Percentiles rank a stretch among this genome's conserved stretches.
phyloP scores from a whole-genome alignment of 2,888 invertebrate genomes.

The Sinhomidia bicolor region DNA sequence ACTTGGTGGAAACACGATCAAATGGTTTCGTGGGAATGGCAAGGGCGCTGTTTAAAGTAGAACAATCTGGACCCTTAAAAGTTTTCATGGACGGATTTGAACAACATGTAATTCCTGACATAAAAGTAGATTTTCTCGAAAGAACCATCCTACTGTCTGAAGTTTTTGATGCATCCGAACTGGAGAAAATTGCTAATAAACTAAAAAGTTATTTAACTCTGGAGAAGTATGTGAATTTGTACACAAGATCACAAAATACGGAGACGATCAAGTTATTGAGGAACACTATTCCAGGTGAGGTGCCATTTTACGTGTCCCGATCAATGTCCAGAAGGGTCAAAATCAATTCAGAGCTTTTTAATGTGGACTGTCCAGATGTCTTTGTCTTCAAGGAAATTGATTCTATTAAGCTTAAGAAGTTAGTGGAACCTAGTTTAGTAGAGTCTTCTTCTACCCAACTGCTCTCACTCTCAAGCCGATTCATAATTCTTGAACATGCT shows the following conservation, averaged over 20 bases:
- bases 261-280: too few relatives aligned
- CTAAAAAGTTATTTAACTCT: too few relatives aligned
- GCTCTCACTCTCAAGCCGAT: background rate
- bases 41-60: background rate
- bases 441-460: background rate
- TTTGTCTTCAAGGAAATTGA: background rate
- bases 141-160: too few relatives aligned
- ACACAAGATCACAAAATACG: too few relatives aligned
- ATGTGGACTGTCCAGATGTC: background rate
- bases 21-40: background rate
- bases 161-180: too few relatives aligned
- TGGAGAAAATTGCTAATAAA: too few relatives aligned
- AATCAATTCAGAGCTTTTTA: background rate
- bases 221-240: too few relatives aligned
- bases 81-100: background rate
- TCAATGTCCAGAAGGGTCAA: too few relatives aligned
- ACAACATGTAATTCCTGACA: too few relatives aligned
- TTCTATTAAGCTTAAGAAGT: background rate
- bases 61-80: background rate
- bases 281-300: too few relatives aligned
- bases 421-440: background rate
- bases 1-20: background rate
- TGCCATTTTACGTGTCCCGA: too few relatives aligned
- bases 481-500: background rate
- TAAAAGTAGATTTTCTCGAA: too few relatives aligned